Evolutionary conservation across 2,888 invertebrate genomes (phyloP).

Genomic region (Silvanus unidentatus): DNA sequence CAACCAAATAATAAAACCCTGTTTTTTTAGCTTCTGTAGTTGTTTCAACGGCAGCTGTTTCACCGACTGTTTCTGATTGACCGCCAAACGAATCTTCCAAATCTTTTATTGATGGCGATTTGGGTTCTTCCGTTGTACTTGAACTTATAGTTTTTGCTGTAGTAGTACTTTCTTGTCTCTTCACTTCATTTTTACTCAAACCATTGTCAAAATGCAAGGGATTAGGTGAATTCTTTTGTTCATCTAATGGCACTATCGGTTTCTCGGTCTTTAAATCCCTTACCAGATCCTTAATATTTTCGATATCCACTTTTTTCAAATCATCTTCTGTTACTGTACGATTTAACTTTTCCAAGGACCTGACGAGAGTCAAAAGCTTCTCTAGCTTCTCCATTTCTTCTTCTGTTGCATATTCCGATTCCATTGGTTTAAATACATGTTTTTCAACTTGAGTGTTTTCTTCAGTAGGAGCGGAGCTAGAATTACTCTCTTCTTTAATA

Average conservation of each 20-base stretch:
- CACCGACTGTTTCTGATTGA: conserved; percentile 50
- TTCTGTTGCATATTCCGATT: conserved; percentile 39
- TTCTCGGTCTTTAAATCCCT: conserved; percentile 30
- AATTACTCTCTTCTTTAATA: conserved; percentile 10
- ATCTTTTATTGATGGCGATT: conserved; percentile 54
- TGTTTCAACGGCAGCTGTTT: conserved; percentile 54
- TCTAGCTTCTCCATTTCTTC: conserved; percentile 50
- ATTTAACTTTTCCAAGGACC: conserved; percentile 43
- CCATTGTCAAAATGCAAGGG: conserved; percentile 40
- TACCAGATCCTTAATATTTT: conserved; percentile 38
- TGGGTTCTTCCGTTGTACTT: conserved; percentile 32
- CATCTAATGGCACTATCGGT: conserved; percentile 29
- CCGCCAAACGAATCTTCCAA: conserved; percentile 75
- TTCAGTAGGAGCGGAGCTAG: conserved; percentile 3
- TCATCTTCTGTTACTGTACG: conserved; percentile 44
- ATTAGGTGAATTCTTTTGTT: conserved; percentile 41
- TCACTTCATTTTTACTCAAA: conserved; percentile 48
- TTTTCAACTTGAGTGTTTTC: conserved; percentile 20
- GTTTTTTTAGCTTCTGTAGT: conserved; percentile 64
- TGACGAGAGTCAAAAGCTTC: conserved; percentile 48
- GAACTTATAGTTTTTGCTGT: conserved; percentile 15
- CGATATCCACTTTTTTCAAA: conserved; percentile 42
- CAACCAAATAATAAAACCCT: conserved; percentile 78
- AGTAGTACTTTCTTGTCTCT: conserved; percentile 46
- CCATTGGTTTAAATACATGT: conserved; percentile 37